Evolutionary conservation across 2,797 vertebrate genomes (phyloP).

Genomic region (Paedocypris micromegethes): DNA sequence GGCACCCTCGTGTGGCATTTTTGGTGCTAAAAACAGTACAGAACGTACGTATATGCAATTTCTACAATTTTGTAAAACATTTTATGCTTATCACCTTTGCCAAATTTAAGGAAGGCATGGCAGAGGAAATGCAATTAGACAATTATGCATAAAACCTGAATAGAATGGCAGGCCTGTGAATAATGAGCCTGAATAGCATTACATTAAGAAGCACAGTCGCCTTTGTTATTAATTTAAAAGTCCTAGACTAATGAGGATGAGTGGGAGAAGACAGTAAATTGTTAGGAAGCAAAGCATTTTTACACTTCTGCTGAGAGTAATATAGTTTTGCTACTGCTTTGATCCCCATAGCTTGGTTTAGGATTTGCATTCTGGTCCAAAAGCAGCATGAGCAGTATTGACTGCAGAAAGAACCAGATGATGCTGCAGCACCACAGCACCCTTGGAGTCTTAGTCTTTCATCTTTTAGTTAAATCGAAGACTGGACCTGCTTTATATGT

Average conservation of each 20-base stretch:
- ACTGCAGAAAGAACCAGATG: background rate
- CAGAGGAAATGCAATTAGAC: too few relatives aligned
- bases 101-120: too few relatives aligned
- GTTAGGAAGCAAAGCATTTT: background rate
- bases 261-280: background rate
- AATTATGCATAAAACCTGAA: too few relatives aligned
- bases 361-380: slow-evolving; percentile 16
- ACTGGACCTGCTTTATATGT: too few relatives aligned
- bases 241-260: background rate
- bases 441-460: background rate
- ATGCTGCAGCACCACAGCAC: background rate
- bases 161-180: too few relatives aligned
- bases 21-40: too few relatives aligned
- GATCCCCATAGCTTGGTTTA: background rate
- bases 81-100: too few relatives aligned
- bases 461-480: background rate
- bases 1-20: too few relatives aligned
- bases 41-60: too few relatives aligned
- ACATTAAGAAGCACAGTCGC: too few relatives aligned
- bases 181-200: too few relatives aligned
- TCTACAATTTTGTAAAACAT: too few relatives aligned
- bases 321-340: slow-evolving; percentile 9
- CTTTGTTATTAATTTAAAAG: background rate
- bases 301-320: slow-evolving; percentile 2
- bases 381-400: slow-evolving; percentile 18